phyloP scores from a whole-genome alignment of 2,797 vertebrate genomes.

The Myripristis jacobus region DNA sequence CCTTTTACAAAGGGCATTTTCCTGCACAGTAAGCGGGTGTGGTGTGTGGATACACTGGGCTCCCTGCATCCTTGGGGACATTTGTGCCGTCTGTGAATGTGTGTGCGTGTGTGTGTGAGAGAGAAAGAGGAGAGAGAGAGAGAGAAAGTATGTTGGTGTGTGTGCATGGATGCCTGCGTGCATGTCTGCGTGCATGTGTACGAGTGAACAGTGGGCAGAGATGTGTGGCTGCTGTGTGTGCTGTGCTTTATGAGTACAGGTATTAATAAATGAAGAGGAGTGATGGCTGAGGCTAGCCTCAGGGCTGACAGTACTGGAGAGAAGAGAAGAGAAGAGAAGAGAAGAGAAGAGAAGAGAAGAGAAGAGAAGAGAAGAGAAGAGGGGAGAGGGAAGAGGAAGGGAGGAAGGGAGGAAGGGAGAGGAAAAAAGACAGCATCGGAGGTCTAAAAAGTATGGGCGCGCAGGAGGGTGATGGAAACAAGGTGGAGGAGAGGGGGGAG shows the following conservation, averaged over 20 bases:
- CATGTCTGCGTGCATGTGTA: constrained; percentile 21
- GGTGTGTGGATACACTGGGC: constrained; percentile 72
- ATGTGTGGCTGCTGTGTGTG: constrained; percentile 67
- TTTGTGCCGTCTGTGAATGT: constrained; percentile 55
- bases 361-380: background rate
- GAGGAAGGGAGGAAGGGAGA: constrained; percentile 17
- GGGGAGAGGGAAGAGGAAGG: constrained; percentile 7
- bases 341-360: background rate
- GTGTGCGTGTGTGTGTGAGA: constrained; percentile 11
- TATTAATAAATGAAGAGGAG: constrained; percentile 84
- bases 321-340: constrained; percentile 36
- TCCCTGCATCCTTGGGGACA: constrained; percentile 74
- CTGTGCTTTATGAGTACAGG: constrained; percentile 74
- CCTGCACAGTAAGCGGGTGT: constrained; percentile 81
- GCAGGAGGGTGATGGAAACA: constrained; percentile 32
- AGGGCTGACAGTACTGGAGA: constrained; percentile 74
- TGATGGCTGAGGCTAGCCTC: constrained; percentile 79
- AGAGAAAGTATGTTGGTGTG: no score
- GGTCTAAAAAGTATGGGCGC: constrained; percentile 44
- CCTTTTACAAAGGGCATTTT: constrained; percentile 84
- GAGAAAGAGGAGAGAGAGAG: no score
- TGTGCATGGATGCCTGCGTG: no score
- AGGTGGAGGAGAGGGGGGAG: constrained; percentile 51
- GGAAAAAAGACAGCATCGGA: background rate
- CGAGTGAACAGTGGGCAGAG: constrained; percentile 41